These are phyloP conservation scores for Aricia artaxerxes DNA, from an alignment of 2,888 invertebrate genomes.

Conservation along the genomic window DNA sequence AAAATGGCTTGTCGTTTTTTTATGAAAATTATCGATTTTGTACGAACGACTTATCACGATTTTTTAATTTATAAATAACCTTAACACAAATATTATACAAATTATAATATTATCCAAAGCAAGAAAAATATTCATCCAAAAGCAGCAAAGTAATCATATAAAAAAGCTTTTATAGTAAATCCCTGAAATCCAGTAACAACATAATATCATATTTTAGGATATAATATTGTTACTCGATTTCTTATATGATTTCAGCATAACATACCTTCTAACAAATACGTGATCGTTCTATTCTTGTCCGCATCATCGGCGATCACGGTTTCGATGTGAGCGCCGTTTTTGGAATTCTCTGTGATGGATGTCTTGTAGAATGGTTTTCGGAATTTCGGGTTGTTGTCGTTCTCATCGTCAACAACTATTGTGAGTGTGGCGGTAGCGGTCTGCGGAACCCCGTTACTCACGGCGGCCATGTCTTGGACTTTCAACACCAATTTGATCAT, in stretches of 20 bases:
- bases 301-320: slow-evolving; percentile 91
- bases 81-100: too few species aligned
- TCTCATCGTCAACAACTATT: slow-evolving; percentile 90
- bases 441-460: slow-evolving; percentile 84
- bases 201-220: too few species aligned
- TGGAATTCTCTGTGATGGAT: slow-evolving; percentile 92
- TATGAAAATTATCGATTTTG: too few species aligned
- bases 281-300: slow-evolving; percentile 91
- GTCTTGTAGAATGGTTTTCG: slow-evolving; percentile 88
- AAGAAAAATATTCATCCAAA: too few species aligned
- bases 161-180: too few species aligned
- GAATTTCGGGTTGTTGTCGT: slow-evolving; percentile 94
- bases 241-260: neutral
- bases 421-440: slow-evolving; percentile 86
- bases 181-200: too few species aligned
- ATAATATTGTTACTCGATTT: too few species aligned
- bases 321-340: slow-evolving; percentile 89
- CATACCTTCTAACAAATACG: slow-evolving; percentile 84
- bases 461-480: slow-evolving; percentile 92
- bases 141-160: too few species aligned
- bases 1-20: too few species aligned
- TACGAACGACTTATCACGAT: too few species aligned
- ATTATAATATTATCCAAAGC: too few species aligned
- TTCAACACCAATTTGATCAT: slow-evolving; percentile 86
- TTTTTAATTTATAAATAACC: too few species aligned